A percentile compares a stretch with the other conserved stretches of the same genome.
These are phyloP conservation scores for Phallusia fumigata DNA, from an alignment of 23 tunicate genomes.

Conservation along the genomic window DNA sequence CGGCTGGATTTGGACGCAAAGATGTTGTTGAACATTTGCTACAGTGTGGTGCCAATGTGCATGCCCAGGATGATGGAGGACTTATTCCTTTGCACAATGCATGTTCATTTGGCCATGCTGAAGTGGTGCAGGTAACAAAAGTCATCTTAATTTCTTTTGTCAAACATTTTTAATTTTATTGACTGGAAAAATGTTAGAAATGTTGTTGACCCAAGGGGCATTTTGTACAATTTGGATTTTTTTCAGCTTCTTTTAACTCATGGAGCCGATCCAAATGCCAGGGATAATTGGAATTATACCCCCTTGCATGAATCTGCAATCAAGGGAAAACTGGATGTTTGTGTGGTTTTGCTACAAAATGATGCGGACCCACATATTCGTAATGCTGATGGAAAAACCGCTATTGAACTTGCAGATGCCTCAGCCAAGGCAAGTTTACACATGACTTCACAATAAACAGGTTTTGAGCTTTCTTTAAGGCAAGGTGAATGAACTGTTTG, in stretches of 20 bases:
- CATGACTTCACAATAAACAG: no score
- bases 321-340: constrained; percentile 96
- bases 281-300: constrained; percentile 96
- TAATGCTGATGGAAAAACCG: constrained; percentile 87
- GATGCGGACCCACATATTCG: constrained; percentile 80
- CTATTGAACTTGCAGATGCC: constrained; percentile 80
- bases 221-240: not conserved
- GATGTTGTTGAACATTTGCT: constrained; percentile 96
- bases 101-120: constrained; percentile 99
- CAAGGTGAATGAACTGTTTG: no score
- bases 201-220: no score
- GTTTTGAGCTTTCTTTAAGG: no score
- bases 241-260: constrained; percentile 60
- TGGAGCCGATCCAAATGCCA: constrained; percentile 79
- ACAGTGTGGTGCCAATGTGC: constrained; percentile 96
- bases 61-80: constrained; percentile 99
- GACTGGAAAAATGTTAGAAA: no score
- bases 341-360: constrained; percentile 87
- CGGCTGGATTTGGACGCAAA: constrained; percentile 99
- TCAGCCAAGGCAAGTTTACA: constrained; percentile 64
- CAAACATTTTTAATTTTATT: no score
- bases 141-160: no score
- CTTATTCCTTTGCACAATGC: constrained; percentile 96
- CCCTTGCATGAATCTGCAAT: constrained; percentile 96
- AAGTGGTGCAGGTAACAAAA: constrained; percentile 81